Evolutionary conservation across 1,140 invertebrate genomes (phyloP), one percentile per base, ranked within the genome.

Genomic region (Cepaea nemoralis): DNA sequence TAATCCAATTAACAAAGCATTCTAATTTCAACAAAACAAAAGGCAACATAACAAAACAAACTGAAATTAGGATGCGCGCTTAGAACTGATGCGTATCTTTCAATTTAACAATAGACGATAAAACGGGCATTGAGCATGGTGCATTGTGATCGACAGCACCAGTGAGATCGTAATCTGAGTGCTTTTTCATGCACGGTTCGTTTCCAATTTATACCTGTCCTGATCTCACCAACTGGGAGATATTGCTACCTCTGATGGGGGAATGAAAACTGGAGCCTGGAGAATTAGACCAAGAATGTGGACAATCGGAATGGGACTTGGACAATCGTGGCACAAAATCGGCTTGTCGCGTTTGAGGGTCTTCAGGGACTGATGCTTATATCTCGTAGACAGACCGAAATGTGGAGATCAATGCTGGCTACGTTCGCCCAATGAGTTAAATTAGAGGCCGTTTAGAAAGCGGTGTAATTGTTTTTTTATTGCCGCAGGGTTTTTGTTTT

Each of bases 71-170:
- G 69, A 70, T 40, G 35, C 69, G 69, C 69, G 35, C 40, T 39
- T 70, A 70, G 37, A 70, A 70, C 35, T 70, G 69, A 42, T 70
- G 69, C 69, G 35, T 40, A 70, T 39, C 69, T n/a, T n/a, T 70
- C 22, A 39, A 39, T 40, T 8, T 5, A 40, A 70, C 69, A 70
- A 42, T 70, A 10, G 24, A 39, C 35, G 40, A 40, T 70, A 70
- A 42, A 70, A 70, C 69, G n/a, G n/a, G 69, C 16, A 39, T 42
- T 42, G 40, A 22, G 1, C 40, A 2, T 33, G 50, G 19, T 3
- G 16, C 33, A 63, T 63, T 63, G 59, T 31, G 59, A 63, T 31
- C n/a, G 35, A n/a, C 69, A 40, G 37, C 6, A n/a, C 39, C 69
- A 39, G 35, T 1, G 69, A 70, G 69, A 70, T 70, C 27, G 19